Base-by-base conservation (phyloP, 2,888 invertebrate genomes). In the Alcis repandata region DNA sequence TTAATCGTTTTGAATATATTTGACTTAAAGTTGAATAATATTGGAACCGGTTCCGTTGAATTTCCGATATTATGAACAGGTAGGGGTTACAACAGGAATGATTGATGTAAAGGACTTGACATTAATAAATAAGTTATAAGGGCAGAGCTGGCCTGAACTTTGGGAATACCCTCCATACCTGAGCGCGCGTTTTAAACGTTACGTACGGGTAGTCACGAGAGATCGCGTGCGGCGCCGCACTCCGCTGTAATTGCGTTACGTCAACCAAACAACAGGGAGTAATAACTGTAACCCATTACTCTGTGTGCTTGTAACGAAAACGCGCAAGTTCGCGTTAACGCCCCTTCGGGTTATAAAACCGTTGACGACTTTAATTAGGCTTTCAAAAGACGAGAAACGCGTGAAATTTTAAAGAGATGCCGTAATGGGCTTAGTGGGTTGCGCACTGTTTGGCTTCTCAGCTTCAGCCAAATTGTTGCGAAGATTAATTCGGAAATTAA, bases 251-350 rank as follows among this genome's bases (percentile, higher is more conserved):
- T 87, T 84, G 79, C 78, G 76, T 82, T 80, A 84, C 84, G 80
- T 83, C 79, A 79, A 76, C 78, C 77, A 76, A 85, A 82, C 81
- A 83, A 82, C 78, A 75, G 79, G 78, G 80, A 77, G 79, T 77
- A 79, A 82, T 85, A 83, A 85, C 79, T 81, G 81, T 80, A 80
- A 85, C 81, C 77, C 80, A 79, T 82, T 80, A 80, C 76, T 72
- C 72, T 70, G 70, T 57, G 57, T 56, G 52, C 53, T 78, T 74
- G 68, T 76, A 73, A 73, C 75, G 74, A 65, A 79, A 80, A 83
- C 74, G 79, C 74, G 70, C 76, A 75, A 79, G 76, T 79, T 79
- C 67, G 71, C 76, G 77, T 76, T 81, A 80, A 80, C 78, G 75
- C 68, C 67, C 75, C 76, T 78, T 75, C 72, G 74, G 74, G 72